A percentile compares a stretch with the other conserved stretches of the same genome.
Evolutionary conservation across 1,140 invertebrate species (phyloP).

Genomic region (Bombus soroeensis): DNA sequence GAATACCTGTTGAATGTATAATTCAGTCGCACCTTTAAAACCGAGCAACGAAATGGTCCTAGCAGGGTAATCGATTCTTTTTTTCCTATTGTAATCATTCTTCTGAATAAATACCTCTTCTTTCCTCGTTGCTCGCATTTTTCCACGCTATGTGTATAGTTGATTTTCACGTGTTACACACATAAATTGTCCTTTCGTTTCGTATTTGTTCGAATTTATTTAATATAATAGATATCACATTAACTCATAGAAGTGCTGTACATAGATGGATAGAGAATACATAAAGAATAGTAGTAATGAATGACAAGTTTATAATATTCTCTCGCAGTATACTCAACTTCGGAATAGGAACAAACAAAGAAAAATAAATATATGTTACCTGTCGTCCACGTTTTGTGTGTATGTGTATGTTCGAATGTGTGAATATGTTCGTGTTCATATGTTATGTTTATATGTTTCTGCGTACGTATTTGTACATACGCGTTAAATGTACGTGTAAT

Average conservation of each 20-base stretch:
- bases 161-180: slow-evolving; percentile 9
- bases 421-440: not conserved
- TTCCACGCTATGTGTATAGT: not conserved
- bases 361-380: slow-evolving; percentile 59
- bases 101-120: not conserved
- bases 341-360: slow-evolving; percentile 69
- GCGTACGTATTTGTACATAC: not conserved
- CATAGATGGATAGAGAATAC: slow-evolving; percentile 78
- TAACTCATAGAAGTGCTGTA: slow-evolving; percentile 80
- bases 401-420: not conserved
- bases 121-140: slow-evolving; percentile 7
- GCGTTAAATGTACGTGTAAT: slow-evolving; percentile 43
- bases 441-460: not conserved
- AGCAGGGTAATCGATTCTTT: not conserved
- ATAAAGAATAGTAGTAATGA: slow-evolving; percentile 65
- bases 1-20: slow-evolving; percentile 15
- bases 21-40: slow-evolving; percentile 15
- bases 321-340: slow-evolving; percentile 65
- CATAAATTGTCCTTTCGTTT: slow-evolving; percentile 35
- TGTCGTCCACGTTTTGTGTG: slow-evolving; percentile 13
- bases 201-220: slow-evolving; percentile 71
- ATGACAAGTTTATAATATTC: slow-evolving; percentile 67
- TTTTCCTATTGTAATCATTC: not conserved
- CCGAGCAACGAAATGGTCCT: slow-evolving; percentile 18
- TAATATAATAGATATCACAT: slow-evolving; percentile 80